These are phyloP conservation scores for Neodontobutis hainanensis DNA, from an alignment of 2,113 vertebrate species.

Conservation along the genomic window DNA sequence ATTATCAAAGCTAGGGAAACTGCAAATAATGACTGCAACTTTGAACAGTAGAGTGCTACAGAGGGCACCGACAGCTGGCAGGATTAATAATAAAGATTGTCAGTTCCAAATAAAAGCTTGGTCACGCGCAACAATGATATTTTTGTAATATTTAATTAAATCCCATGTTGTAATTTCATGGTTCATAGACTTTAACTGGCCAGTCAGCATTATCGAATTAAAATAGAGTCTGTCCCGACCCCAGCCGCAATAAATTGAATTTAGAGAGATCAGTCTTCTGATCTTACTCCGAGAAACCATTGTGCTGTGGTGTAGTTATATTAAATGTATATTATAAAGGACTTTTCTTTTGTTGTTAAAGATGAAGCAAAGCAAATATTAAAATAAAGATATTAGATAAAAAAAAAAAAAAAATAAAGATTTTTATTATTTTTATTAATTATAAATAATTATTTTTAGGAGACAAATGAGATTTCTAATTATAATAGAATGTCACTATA, in stretches of 20 bases:
- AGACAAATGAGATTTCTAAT: too few species aligned
- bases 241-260: conserved; percentile 33
- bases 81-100: conserved; percentile 39
- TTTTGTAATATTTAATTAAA: conserved; percentile 49
- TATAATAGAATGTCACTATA: too few species aligned
- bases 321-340: neutral
- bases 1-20: neutral
- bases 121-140: conserved; percentile 13
- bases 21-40: neutral
- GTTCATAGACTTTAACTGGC: conserved; percentile 51
- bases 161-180: conserved; percentile 59
- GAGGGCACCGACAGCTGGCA: conserved; percentile 5
- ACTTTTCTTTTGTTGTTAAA: neutral
- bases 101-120: conserved; percentile 26
- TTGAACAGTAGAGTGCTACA: conserved; percentile 3
- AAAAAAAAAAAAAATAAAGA: too few species aligned
- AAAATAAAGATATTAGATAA: neutral
- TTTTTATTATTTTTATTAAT: too few species aligned
- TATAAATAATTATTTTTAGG: too few species aligned
- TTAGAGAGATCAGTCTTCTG: conserved; percentile 27
- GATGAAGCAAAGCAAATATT: neutral
- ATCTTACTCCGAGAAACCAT: conserved; percentile 30
- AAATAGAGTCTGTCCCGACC: conserved; percentile 38
- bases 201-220: conserved; percentile 42
- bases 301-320: neutral